Percentiles rank a stretch among this genome's conserved stretches.
Evolutionary conservation across 2,113 vertebrate genomes (phyloP).

Genomic region (Enhydra lutris): DNA sequence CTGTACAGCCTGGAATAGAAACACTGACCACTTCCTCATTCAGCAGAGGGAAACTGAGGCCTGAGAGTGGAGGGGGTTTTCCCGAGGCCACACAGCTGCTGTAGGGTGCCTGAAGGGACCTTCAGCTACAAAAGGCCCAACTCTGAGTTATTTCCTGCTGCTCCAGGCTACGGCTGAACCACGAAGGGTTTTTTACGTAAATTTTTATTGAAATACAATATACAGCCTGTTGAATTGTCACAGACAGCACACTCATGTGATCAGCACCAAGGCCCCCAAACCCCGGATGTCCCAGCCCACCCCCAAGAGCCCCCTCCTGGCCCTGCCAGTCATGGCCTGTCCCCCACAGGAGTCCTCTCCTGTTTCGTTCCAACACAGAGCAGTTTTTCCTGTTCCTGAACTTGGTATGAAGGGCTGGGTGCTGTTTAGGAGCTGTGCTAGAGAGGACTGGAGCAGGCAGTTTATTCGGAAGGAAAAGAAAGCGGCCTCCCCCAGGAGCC

Average conservation of each 20-base stretch:
- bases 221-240: not conserved
- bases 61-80: not conserved
- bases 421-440: not conserved
- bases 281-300: not conserved
- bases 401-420: not conserved
- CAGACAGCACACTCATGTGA: too few relatives aligned
- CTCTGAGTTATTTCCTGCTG: not conserved
- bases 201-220: not conserved
- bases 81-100: not conserved
- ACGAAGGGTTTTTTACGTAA: not conserved
- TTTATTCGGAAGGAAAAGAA: not conserved
- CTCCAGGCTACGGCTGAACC: not conserved
- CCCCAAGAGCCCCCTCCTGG: fast-evolving
- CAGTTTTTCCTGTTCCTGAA: not conserved
- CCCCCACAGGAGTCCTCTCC: not conserved
- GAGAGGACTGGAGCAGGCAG: not conserved
- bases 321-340: not conserved
- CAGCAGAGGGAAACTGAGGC: not conserved
- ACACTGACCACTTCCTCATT: not conserved
- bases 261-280: too few relatives aligned
- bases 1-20: not conserved
- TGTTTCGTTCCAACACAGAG: too few relatives aligned
- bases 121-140: not conserved
- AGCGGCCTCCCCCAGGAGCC: not conserved
- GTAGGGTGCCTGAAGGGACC: not conserved